phyloP scores from a whole-genome alignment of 2,888 invertebrate genomes.

The Cosmia trapezina region DNA sequence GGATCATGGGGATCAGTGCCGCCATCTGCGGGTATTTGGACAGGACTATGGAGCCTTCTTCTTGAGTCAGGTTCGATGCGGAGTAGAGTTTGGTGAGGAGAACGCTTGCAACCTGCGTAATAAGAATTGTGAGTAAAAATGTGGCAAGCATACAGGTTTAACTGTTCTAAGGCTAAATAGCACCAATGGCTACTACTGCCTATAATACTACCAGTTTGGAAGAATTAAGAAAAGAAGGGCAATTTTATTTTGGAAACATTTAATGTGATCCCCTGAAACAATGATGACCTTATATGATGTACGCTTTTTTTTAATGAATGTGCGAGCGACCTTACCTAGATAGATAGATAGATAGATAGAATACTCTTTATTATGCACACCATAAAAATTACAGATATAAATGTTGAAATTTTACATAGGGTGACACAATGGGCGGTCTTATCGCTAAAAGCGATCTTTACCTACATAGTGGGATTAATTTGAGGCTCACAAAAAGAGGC shows the following conservation, averaged over 20 bases:
- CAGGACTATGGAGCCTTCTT: slow-evolving; percentile 84
- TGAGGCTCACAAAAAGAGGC: too few species aligned
- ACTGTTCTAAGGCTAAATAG: not conserved
- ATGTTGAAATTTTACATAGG: too few species aligned
- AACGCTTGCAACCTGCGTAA: slow-evolving; percentile 81
- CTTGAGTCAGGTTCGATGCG: slow-evolving; percentile 86
- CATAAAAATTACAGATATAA: too few species aligned
- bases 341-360: too few species aligned
- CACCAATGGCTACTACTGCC: not conserved
- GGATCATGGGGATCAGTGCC: slow-evolving; percentile 83
- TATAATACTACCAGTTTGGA: not conserved
- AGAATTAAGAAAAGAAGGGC: not conserved
- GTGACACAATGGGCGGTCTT: too few species aligned
- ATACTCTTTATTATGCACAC: too few species aligned
- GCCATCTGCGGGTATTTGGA: slow-evolving; percentile 82
- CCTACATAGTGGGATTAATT: too few species aligned
- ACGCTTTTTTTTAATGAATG: too few species aligned
- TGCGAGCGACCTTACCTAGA: too few species aligned
- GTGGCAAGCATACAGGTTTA: not conserved
- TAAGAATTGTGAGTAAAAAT: not conserved
- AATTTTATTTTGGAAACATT: not conserved
- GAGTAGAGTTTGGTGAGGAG: slow-evolving; percentile 85
- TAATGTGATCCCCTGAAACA: too few species aligned
- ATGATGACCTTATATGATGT: too few species aligned
- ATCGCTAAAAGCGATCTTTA: too few species aligned